Evolutionary conservation across 2,797 vertebrate species (phyloP).

Genomic region (Arctocebus calabarensis): DNA sequence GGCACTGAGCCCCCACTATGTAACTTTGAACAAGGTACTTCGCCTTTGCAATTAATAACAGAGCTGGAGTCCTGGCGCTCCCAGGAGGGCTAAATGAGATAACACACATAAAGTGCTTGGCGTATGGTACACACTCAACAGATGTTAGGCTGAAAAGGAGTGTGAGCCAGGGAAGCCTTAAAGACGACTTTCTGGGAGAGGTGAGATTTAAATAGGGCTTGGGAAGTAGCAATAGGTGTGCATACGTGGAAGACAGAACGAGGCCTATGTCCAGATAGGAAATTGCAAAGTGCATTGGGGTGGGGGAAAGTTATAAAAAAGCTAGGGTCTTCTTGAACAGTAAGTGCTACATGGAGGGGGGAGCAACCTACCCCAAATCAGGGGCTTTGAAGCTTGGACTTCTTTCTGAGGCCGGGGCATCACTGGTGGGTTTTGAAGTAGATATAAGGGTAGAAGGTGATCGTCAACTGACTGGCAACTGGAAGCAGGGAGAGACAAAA

Average conservation of each 20-base stretch:
- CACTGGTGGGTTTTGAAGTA: not conserved
- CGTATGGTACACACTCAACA: not conserved
- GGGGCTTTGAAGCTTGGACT: not conserved
- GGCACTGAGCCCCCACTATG: no score
- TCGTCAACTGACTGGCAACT: not conserved
- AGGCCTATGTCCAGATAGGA: not conserved
- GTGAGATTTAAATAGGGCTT: not conserved
- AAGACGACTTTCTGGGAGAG: conserved; percentile 26
- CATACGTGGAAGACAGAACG: not conserved
- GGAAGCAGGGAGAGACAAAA: not conserved
- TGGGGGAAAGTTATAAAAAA: not conserved
- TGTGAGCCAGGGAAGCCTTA: not conserved
- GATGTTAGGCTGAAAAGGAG: not conserved
- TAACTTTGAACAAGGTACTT: conserved; percentile 4
- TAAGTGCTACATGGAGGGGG: accelerated
- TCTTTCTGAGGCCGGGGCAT: not conserved
- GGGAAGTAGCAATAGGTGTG: not conserved
- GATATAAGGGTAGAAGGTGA: not conserved
- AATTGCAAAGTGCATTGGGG: not conserved
- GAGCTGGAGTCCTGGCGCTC: not conserved
- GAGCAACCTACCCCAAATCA: not conserved
- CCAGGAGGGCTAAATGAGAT: not conserved
- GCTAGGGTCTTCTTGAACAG: not conserved
- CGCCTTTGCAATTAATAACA: not conserved
- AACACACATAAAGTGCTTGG: not conserved